Base-by-base conservation (phyloP, 2,888 invertebrate species). In the Cataglyphis rosenhaueri region DNA sequence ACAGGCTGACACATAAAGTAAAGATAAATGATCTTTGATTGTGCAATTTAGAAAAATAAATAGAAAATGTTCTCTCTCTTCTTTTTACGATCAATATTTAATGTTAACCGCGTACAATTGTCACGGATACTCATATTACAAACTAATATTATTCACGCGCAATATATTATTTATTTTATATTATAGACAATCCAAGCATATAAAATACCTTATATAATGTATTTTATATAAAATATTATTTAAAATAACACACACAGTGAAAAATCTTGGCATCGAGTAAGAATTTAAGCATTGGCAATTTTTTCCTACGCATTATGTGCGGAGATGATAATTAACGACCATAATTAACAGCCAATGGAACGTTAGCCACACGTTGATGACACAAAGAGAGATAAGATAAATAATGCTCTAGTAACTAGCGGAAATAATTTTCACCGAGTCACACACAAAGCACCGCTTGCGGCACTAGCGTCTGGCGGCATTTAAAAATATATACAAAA, bases 31-130 rank as follows among this genome's bases (percentile, higher is more conserved):
- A 78, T 78, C 18, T 32, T 38, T 57, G 76, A 78, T 68, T 57
- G 70, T 70, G n/a, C n/a, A 70, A 57, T 78, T 78, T 41, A 57
- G 15, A 70, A 78, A 78, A 78, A 78, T 78, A 78, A 78, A 68
- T 68, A 68, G 55, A 41, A 66, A 76, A 38, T 52, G 21, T 18
- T 12, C 25, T 73, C n/a, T 38, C 18, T 44, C 41, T n/a, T 18
- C 29, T 15, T 25, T 70, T 73, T 25, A 35, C 32, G 1, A 44
- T 61, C 41, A 4, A 73, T 32, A 8, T 48, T 65, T 65, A 29
- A 62, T 12, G 29, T 73, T 73, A 29, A 32, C 25, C 41, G 3
- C 3, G 32, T 38, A 18, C 15, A n/a, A 4, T 44, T 10, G 3
- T 48, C 0, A 32, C 10, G 21, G 10, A 75, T 75, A 25, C n/a